Evolutionary conservation across 23 tunicate species (phyloP), one percentile per base, ranked within the genome.

Genomic region (Oikopleura vanhoeffeni): DNA sequence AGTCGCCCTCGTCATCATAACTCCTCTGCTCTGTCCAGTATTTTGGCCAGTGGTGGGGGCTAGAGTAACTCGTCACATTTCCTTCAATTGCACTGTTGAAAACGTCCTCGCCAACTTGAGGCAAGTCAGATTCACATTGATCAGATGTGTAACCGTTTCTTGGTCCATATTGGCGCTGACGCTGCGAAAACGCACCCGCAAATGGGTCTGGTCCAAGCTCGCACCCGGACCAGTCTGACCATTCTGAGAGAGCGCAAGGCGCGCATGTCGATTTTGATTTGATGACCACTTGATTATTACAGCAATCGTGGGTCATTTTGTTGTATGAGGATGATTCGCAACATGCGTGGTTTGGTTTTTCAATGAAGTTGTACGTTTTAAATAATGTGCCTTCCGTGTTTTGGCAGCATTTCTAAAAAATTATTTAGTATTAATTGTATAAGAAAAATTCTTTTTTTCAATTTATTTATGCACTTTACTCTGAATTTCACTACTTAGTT

Each of bases 391-490:
- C 79, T 2, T 28, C 79, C 35, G 27, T 30, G 32, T 71, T 71
- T 30, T 18, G 4, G 79, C 79, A 71, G 79, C 79, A 71, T 71
- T 71, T 71, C 79, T 71, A 30, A 71, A 71, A 13, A 2, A 71
- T 24, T 24, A 18, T 28, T 2, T 71, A 13, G 32, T 24, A 71
- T 2, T 71, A 49, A 49, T 49, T 49, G 64, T n/a, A n/a, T n/a
- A n/a, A n/a, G n/a, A n/a, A n/a, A n/a, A n/a, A n/a, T n/a, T n/a
- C n/a, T n/a, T n/a, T n/a, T n/a, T n/a, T n/a, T n/a, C n/a, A n/a
- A n/a, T n/a, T n/a, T n/a, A n/a, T n/a, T n/a, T n/a, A n/a, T n/a
- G n/a, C n/a, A n/a, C n/a, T n/a, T n/a, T n/a, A n/a, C n/a, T n/a
- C n/a, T n/a, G n/a, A n/a, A n/a, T n/a, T n/a, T n/a, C n/a, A n/a